These are phyloP conservation scores for Saccostrea glomerata DNA, from an alignment of 1,140 invertebrate genomes.

Conservation along the genomic window DNA sequence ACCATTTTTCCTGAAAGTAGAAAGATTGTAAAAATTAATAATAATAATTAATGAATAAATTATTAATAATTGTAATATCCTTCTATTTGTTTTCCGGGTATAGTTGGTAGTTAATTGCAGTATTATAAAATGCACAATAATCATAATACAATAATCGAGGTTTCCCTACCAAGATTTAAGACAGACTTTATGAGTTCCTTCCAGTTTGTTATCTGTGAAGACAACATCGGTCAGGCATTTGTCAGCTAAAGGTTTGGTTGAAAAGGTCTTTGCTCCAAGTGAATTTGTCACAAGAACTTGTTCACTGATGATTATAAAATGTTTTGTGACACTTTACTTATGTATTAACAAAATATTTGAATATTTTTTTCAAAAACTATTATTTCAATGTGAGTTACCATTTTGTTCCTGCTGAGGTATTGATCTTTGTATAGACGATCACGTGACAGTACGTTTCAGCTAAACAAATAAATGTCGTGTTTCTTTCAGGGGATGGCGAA, in stretches of 20 bases:
- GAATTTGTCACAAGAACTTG: not conserved
- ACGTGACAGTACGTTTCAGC: not conserved
- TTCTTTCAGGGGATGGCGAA: not conserved
- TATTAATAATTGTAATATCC: too few species aligned
- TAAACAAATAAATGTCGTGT: not conserved
- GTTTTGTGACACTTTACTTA: not conserved
- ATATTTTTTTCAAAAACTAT: too few species aligned
- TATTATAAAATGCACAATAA: too few species aligned
- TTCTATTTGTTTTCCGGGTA: too few species aligned
- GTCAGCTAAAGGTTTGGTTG: not conserved
- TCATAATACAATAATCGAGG: too few species aligned
- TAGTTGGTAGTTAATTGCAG: too few species aligned
- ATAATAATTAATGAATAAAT: too few species aligned
- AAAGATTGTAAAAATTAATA: not conserved
- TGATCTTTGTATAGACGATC: not conserved
- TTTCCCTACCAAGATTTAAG: not conserved
- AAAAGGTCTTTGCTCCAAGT: not conserved
- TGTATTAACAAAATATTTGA: too few species aligned
- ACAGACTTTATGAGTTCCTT: not conserved
- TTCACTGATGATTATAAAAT: not conserved
- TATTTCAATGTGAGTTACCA: not conserved
- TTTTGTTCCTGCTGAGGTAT: not conserved
- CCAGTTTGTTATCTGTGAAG: not conserved
- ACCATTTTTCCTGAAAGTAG: not conserved
- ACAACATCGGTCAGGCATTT: constrained; percentile 11